Percentiles rank a stretch among this genome's conserved stretches.
phyloP scores from a whole-genome alignment of 2,888 invertebrate species.

The Nemotelus pantherinus region DNA sequence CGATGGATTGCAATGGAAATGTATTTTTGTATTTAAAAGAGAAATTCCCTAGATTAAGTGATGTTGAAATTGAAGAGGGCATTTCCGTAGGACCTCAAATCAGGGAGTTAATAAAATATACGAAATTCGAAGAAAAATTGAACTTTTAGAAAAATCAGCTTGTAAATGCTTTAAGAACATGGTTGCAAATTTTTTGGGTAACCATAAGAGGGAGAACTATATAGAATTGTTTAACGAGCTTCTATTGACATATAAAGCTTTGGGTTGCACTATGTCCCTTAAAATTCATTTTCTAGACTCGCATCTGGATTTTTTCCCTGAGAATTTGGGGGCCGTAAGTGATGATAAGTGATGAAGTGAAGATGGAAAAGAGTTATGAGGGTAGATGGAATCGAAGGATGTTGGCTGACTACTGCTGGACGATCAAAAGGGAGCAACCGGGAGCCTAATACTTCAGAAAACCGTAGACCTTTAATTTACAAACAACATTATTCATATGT shows the following conservation, averaged over 20 bases:
- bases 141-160: not conserved
- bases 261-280: slow-evolving; percentile 8
- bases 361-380: slow-evolving; percentile 58
- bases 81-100: slow-evolving; percentile 15
- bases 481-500: not conserved
- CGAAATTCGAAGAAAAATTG: slow-evolving; percentile 18
- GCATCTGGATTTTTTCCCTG: slow-evolving; percentile 1
- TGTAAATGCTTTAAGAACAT: not conserved
- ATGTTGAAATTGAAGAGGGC: not conserved
- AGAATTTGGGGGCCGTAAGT: not conserved
- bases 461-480: not conserved
- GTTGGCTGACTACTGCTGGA: slow-evolving; percentile 59
- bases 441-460: slow-evolving; percentile 9
- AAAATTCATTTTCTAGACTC: not conserved
- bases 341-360: no score
- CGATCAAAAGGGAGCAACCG: not conserved
- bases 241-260: not conserved
- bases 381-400: slow-evolving; percentile 56
- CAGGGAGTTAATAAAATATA: slow-evolving; percentile 14
- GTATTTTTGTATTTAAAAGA: slow-evolving; percentile 25
- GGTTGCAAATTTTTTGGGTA: slow-evolving; percentile 14
- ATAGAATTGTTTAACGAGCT: not conserved
- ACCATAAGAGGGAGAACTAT: not conserved
- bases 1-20: slow-evolving; percentile 3
- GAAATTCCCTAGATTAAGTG: slow-evolving; percentile 25